Evolutionary conservation across 2,797 vertebrate species (phyloP).

Genomic region (Sebastes taczanowskii): DNA sequence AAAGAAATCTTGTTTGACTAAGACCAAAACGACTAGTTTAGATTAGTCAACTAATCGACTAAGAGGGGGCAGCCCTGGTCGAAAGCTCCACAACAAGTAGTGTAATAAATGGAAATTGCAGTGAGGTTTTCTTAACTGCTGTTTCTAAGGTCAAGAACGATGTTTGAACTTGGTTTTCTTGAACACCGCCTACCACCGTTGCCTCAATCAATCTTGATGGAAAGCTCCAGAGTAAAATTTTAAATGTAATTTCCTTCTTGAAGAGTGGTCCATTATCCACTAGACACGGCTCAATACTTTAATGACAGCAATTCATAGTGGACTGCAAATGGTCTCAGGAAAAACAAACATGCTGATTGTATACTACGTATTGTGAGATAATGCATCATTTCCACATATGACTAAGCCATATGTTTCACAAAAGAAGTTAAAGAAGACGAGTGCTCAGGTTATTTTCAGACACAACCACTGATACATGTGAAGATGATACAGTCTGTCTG

Average conservation of each 20-base stretch:
- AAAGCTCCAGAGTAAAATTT: neutral
- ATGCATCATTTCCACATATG: slow-evolving; percentile 1
- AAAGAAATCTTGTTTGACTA: rapidly evolving
- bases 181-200: too few species aligned
- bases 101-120: neutral
- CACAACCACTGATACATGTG: neutral
- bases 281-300: neutral
- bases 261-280: neutral
- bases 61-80: too few species aligned
- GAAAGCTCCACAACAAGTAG: neutral
- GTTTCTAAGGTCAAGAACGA: neutral
- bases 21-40: too few species aligned
- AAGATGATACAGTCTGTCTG: slow-evolving; percentile 15
- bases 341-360: neutral
- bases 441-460: slow-evolving; percentile 20
- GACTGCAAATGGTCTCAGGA: neutral
- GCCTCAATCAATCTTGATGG: neutral
- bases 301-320: neutral
- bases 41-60: too few species aligned
- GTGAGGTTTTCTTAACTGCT: neutral
- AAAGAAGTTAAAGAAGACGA: slow-evolving; percentile 17
- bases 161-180: neutral
- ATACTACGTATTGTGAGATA: neutral
- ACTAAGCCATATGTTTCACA: slow-evolving; percentile 10
- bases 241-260: neutral